These are phyloP conservation scores for Alviniconcha strummeri DNA, from an alignment of 2,888 invertebrate genomes.

Conservation along the genomic window DNA sequence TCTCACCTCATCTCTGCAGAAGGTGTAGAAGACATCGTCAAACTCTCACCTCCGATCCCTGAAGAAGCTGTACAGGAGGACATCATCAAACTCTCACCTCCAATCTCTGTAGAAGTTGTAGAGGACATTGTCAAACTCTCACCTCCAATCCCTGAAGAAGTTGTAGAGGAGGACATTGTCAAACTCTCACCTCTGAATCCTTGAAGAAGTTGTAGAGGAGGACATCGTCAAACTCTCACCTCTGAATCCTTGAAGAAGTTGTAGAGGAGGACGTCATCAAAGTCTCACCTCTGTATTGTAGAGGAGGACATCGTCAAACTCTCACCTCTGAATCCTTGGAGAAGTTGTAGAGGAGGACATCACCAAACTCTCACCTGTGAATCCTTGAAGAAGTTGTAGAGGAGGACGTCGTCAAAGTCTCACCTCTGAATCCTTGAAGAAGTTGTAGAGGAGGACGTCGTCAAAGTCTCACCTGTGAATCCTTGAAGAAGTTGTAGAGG, in stretches of 20 bases:
- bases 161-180: slow-evolving; percentile 70
- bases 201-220: slow-evolving; percentile 66
- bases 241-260: slow-evolving; percentile 69
- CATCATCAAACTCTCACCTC: slow-evolving; percentile 42
- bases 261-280: too few species aligned
- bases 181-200: slow-evolving; percentile 50
- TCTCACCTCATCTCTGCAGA: slow-evolving; percentile 66
- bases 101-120: slow-evolving; percentile 69
- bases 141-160: slow-evolving; percentile 69
- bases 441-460: too few species aligned
- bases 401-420: too few species aligned
- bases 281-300: too few species aligned
- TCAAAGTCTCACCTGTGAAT: slow-evolving; percentile 59
- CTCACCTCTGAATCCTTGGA: too few species aligned
- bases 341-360: too few species aligned
- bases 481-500: slow-evolving; percentile 69
- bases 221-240: slow-evolving; percentile 42
- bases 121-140: slow-evolving; percentile 58
- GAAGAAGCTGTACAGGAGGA: too few species aligned
- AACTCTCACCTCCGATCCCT: slow-evolving; percentile 48
- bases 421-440: too few species aligned
- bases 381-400: too few species aligned
- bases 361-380: too few species aligned
- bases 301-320: slow-evolving; percentile 68
- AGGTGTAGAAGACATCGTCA: slow-evolving; percentile 69